Conservation (phyloP, 1,140 invertebrate genomes). For the Trichogramma pretiosum region DNA sequence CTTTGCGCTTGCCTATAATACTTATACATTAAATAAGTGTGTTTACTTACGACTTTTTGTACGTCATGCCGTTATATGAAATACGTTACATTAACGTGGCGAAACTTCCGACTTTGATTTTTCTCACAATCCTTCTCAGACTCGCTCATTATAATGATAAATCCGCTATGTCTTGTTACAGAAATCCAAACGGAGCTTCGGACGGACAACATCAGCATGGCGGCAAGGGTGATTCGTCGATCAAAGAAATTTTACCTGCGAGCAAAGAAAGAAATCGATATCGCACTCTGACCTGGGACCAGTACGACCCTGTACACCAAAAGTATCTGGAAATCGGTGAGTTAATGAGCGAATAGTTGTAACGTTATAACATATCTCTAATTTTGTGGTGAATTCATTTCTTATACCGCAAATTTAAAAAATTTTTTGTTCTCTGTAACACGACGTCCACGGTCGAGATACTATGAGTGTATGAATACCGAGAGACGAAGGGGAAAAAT, state of each 20-base stretch:
- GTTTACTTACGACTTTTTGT: too few relatives aligned
- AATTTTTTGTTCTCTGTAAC: too few relatives aligned
- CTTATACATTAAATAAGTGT: too few relatives aligned
- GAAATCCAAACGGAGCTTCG: constrained; percentile 70
- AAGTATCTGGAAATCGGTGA: constrained; percentile 89
- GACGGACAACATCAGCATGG: constrained; percentile 60
- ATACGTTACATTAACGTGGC: neutral
- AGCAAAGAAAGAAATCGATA: constrained; percentile 77
- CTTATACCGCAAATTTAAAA: too few relatives aligned
- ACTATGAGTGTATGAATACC: too few relatives aligned
- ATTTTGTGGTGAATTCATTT: too few relatives aligned
- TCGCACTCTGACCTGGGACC: constrained; percentile 76
- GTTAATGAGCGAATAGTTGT: too few relatives aligned
- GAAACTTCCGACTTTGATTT: neutral
- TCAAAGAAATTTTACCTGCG: constrained; percentile 61
- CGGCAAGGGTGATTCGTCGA: constrained; percentile 60
- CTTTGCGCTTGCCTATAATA: too few relatives aligned
- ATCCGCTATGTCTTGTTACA: constrained; percentile 41
- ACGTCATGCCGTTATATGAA: too few relatives aligned
- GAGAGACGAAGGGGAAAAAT: too few relatives aligned
- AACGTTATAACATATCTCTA: too few relatives aligned
- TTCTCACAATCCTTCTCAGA: neutral
- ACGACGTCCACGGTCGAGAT: too few relatives aligned
- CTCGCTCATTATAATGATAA: neutral
- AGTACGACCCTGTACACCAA: constrained; percentile 82